phyloP scores from a whole-genome alignment of 2,797 vertebrate species.

The Acanthiza pusilla region DNA sequence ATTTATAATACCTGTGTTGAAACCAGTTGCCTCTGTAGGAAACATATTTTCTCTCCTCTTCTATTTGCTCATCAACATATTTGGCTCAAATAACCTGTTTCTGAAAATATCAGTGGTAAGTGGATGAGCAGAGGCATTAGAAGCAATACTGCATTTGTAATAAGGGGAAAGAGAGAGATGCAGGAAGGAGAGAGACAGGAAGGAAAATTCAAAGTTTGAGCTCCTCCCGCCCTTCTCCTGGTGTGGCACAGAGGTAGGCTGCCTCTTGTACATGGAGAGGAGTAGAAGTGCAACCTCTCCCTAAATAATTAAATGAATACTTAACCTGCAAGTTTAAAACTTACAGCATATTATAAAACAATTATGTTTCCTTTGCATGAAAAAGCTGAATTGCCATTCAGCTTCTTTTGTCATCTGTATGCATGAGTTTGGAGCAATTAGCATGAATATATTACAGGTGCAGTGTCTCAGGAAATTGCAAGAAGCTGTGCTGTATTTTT shows the following conservation, averaged over 20 bases:
- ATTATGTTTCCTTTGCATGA: conserved; percentile 19
- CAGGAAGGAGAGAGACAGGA: not conserved
- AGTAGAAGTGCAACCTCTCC: not conserved
- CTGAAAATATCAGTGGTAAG: not conserved
- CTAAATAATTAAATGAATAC: conserved; percentile 29
- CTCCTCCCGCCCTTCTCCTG: not conserved
- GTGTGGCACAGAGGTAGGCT: not conserved
- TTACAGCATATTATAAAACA: conserved; percentile 24
- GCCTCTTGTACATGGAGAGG: not conserved
- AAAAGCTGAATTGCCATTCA: not conserved
- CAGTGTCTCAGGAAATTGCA: conserved; percentile 34
- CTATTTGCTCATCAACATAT: not conserved
- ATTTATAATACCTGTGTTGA: not conserved
- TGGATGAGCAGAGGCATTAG: not conserved
- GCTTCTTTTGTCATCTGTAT: conserved; percentile 26
- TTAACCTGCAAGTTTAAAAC: conserved; percentile 18
- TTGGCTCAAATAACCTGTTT: not conserved
- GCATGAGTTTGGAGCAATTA: conserved; percentile 23
- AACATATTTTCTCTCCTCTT: not conserved
- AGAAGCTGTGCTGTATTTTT: conserved; percentile 6
- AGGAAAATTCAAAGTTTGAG: not conserved
- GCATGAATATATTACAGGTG: conserved; percentile 45
- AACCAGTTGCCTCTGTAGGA: not conserved
- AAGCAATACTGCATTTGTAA: not conserved
- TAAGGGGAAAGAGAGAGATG: not conserved